Evolutionary conservation across 2,797 vertebrate genomes (phyloP), one percentile per base, ranked within the genome.

Genomic region (Acipenser transmontanus): DNA sequence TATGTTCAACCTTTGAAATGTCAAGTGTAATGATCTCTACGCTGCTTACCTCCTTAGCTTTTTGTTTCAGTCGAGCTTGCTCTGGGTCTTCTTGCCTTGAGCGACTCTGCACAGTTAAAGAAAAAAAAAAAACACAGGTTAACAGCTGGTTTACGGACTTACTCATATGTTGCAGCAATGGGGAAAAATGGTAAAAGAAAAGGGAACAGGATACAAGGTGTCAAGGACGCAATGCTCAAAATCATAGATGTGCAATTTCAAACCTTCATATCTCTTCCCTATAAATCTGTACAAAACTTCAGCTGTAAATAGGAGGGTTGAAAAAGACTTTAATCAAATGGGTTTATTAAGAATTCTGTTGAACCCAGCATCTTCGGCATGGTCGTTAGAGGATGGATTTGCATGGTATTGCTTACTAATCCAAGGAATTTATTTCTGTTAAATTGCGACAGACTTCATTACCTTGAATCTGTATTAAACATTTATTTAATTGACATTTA

Each of bases 71-170:
- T 77, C 89, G 89, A 75, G 89, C 92, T 89, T 90, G 94, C 92
- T 94, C 91, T 84, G 90, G 95, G 94, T 96, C 92, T 87, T 96
- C 91, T 89, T 91, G 95, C 94, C 94, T 91, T 78, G 86, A 95
- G 94, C 92, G 78, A 87, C 91, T 95, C 92, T 93, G 85, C 66
- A 77, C 78, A 88, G 86, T 75, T 75, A 78, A 78, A 81, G 76
- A 78, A 82, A 72, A 76, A 77, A 67, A 69, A 71, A 74, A 63
- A 80, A 87, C 75, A 84, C 79, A 91, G 89, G 91, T 95, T 97
- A 96, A 93, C 91, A 94, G 92, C 94, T 95, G 91, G 92, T 91
- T 93, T 88, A 87, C 90, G 85, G 85, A 85, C 82, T 82, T 80
- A 73, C 82, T 93, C 88, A 85, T 94, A 91, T 93, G 91, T 89